Conservation (phyloP, 2,113 vertebrate genomes). For the Zosterops lateralis region DNA sequence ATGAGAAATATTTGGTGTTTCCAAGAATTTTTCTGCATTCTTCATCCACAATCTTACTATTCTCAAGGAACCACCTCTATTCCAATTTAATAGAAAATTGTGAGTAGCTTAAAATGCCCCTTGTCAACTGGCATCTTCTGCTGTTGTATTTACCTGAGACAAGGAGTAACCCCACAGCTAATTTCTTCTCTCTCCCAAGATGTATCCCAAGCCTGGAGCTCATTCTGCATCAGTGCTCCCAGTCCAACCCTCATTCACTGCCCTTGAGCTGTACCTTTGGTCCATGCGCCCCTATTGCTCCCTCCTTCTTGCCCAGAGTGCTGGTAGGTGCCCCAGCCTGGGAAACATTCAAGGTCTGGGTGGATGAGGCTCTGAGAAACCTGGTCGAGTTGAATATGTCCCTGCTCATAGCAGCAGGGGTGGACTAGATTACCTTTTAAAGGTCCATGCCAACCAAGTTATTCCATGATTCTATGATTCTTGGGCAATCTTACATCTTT, state of each 20-base stretch:
- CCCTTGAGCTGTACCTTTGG: not conserved
- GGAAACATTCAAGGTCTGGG: not conserved
- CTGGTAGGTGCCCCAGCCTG: not conserved
- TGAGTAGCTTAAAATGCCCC: not conserved
- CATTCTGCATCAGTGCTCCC: not conserved
- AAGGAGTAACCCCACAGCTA: not conserved
- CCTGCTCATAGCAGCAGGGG: not conserved
- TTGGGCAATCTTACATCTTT: not conserved
- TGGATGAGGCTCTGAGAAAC: not conserved
- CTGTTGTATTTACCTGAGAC: not conserved
- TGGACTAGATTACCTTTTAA: not conserved
- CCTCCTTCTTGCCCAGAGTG: not conserved
- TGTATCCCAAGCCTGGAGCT: accelerated
- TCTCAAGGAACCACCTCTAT: not conserved
- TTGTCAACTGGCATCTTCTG: not conserved
- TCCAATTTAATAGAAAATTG: not conserved
- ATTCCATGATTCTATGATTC: not conserved
- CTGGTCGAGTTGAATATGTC: not conserved
- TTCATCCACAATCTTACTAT: not conserved
- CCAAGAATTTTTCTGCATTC: not conserved
- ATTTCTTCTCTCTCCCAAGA: not conserved
- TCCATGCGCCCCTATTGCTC: not conserved
- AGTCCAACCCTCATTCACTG: not conserved
- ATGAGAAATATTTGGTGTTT: not conserved
- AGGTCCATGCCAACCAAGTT: not conserved